These are phyloP conservation scores for Dermatemys mawii DNA, from an alignment of 2,113 vertebrate genomes.

Conservation along the genomic window DNA sequence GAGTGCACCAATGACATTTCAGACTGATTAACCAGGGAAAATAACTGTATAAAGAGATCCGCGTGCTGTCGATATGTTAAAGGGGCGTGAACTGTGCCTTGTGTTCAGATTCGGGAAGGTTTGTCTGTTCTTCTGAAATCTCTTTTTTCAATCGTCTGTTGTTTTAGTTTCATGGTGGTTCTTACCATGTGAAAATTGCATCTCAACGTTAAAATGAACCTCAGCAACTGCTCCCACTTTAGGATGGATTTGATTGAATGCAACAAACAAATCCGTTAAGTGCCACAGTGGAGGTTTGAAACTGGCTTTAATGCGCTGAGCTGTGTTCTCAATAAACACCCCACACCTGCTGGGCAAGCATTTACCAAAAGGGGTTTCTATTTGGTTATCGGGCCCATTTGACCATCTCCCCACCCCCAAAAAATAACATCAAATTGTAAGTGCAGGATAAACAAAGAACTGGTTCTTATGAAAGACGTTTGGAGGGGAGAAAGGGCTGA, in stretches of 20 bases:
- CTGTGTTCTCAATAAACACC: not conserved
- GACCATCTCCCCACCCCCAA: not conserved
- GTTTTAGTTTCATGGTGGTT: not conserved
- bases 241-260: not conserved
- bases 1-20: not conserved
- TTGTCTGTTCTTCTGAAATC: not conserved
- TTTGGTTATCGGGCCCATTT: not conserved
- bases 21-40: constrained; percentile 47
- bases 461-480: constrained; percentile 36
- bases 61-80: constrained; percentile 43
- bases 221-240: not conserved
- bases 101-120: rapidly evolving
- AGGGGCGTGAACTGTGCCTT: constrained; percentile 50
- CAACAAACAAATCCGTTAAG: not conserved
- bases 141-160: not conserved
- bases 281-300: not conserved
- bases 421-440: constrained; percentile 13
- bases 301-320: not conserved
- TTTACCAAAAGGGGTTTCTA: not conserved
- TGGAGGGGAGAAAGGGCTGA: constrained; percentile 65
- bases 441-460: constrained; percentile 65
- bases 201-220: not conserved
- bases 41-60: constrained; percentile 66
- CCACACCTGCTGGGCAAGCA: not conserved
- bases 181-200: not conserved